These are phyloP conservation scores for Rhizoglyphus robini DNA, from an alignment of 1,140 invertebrate species.

Conservation along the genomic window DNA sequence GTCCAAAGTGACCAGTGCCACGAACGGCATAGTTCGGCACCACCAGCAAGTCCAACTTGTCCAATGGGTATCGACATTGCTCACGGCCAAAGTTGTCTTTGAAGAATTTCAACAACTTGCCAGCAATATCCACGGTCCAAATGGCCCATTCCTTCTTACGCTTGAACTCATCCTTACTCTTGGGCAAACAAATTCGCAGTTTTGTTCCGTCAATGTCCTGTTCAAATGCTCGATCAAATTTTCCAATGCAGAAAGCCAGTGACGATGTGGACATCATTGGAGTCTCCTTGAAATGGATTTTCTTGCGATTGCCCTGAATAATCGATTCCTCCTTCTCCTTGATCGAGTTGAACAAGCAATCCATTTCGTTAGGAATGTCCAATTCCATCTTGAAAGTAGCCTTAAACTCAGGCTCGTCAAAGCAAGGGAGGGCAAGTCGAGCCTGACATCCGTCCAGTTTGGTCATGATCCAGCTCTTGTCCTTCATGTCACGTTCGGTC, in stretches of 20 bases:
- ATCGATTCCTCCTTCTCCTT: not conserved
- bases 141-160: not conserved
- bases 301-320: not conserved
- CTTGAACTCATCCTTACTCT: not conserved
- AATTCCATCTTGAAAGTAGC: not conserved
- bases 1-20: not conserved
- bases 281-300: not conserved
- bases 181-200: not conserved
- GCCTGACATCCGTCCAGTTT: not conserved
- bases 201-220: not conserved
- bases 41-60: not conserved
- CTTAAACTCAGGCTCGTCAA: not conserved
- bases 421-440: not conserved
- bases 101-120: too few relatives aligned
- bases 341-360: not conserved
- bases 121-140: not conserved
- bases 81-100: not conserved
- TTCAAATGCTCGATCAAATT: not conserved
- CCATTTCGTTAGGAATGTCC: not conserved
- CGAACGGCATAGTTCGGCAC: not conserved
- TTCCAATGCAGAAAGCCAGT: not conserved
- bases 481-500: not conserved
- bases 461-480: not conserved
- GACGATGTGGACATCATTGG: not conserved
- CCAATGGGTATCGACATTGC: not conserved